These are phyloP conservation scores for Rhizoglyphus robini DNA, from an alignment of 1,140 invertebrate genomes.

Conservation along the genomic window DNA sequence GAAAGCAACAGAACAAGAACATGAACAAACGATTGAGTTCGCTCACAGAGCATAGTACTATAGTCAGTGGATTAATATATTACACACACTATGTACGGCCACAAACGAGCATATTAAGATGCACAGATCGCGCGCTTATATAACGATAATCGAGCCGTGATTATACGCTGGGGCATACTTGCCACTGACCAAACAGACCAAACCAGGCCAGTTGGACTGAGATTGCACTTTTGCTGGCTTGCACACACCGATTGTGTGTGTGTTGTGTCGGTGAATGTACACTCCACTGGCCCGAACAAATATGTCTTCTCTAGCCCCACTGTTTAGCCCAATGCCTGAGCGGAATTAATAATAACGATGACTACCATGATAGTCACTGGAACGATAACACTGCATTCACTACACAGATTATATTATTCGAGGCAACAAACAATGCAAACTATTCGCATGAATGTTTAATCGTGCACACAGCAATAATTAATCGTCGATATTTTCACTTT, in stretches of 20 bases:
- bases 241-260: no score
- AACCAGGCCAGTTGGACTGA: not conserved
- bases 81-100: no score
- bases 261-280: not conserved
- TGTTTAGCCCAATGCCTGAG: not conserved
- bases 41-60: no score
- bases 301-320: not conserved
- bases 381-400: not conserved
- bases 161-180: conserved; percentile 5
- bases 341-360: not conserved
- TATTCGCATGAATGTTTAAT: conserved; percentile 8
- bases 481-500: not conserved
- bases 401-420: not conserved
- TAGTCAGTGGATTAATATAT: not conserved
- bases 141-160: conserved; percentile 7
- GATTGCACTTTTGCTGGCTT: not conserved
- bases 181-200: not conserved
- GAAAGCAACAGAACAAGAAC: no score
- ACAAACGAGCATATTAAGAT: not conserved
- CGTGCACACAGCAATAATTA: not conserved
- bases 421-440: conserved; percentile 15
- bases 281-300: not conserved
- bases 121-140: not conserved
- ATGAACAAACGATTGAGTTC: no score
- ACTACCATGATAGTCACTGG: not conserved